Conservation (phyloP, 2,888 invertebrate species). For the Dusona sp. region DNA sequence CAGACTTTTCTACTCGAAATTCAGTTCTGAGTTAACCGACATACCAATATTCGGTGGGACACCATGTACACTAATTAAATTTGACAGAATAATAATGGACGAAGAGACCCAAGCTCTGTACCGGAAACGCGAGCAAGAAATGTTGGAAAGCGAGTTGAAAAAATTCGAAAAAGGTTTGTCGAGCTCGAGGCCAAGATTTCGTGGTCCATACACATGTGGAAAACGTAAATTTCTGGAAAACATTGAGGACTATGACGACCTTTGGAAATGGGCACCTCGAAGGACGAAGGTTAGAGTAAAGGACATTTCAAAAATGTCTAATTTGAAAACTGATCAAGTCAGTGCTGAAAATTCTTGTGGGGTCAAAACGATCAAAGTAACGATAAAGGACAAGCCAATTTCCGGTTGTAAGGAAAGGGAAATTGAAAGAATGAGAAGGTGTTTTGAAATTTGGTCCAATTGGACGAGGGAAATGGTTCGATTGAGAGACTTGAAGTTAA, state of each 20-base stretch:
- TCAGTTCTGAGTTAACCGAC: too few relatives aligned
- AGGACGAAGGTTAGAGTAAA: constrained; percentile 67
- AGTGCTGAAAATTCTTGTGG: constrained; percentile 29
- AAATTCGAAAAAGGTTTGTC: constrained; percentile 76
- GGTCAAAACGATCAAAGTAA: constrained; percentile 76
- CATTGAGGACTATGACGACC: constrained; percentile 72
- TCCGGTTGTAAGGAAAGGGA: constrained; percentile 66
- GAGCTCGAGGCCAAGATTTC: constrained; percentile 75
- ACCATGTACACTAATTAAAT: too few relatives aligned
- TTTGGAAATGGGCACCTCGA: constrained; percentile 75
- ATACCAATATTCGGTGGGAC: too few relatives aligned
- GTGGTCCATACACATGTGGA: constrained; percentile 70
- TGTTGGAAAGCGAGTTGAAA: constrained; percentile 75
- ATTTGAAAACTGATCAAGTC: constrained; percentile 18
- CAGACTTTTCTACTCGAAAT: not conserved
- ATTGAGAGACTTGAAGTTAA: constrained; percentile 73
- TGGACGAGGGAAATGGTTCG: constrained; percentile 73
- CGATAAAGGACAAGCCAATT: constrained; percentile 78
- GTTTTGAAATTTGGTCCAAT: constrained; percentile 72
- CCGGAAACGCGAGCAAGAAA: constrained; percentile 74
- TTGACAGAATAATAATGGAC: constrained; percentile 71
- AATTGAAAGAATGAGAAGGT: constrained; percentile 67
- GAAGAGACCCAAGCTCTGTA: constrained; percentile 72
- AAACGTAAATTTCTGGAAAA: constrained; percentile 69
- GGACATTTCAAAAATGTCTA: not conserved